Evolutionary conservation across 2,888 invertebrate species (phyloP).

Genomic region (Trachelus stipa): DNA sequence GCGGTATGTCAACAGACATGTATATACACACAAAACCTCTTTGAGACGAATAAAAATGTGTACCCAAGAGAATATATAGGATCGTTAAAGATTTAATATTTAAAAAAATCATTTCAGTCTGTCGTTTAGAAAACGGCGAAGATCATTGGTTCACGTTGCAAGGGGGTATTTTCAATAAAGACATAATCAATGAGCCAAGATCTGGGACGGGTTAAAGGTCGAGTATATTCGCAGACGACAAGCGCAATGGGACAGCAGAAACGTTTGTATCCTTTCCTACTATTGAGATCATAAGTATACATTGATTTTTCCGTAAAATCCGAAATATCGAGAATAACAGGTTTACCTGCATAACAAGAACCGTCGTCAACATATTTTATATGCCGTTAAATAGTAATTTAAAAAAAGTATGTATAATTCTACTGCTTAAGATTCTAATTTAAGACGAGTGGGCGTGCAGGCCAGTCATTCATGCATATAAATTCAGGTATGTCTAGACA

Average conservation of each 20-base stretch:
- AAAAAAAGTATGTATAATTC: not conserved
- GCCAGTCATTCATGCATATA: not conserved
- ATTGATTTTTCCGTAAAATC: not conserved
- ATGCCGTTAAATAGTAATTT: not conserved
- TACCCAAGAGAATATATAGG: not conserved
- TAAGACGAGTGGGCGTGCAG: not conserved
- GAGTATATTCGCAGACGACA: not conserved
- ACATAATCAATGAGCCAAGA: not conserved
- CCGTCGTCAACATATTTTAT: not conserved
- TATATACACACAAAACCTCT: too few species aligned
- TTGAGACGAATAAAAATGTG: not conserved
- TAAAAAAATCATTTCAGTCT: not conserved
- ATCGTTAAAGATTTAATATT: not conserved
- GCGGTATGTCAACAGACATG: too few species aligned
- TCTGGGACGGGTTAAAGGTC: not conserved
- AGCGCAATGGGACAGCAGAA: not conserved
- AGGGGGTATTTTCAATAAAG: not conserved
- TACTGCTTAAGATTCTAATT: not conserved
- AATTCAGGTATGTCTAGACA: conserved; percentile 1
- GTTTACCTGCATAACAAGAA: not conserved
- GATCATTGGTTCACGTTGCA: not conserved
- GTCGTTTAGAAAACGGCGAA: not conserved
- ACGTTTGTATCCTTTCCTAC: not conserved
- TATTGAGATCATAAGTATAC: not conserved
- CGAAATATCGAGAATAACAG: not conserved